Evolutionary conservation across 1,140 invertebrate species (phyloP).

Genomic region (Teleopsis dalmanni): DNA sequence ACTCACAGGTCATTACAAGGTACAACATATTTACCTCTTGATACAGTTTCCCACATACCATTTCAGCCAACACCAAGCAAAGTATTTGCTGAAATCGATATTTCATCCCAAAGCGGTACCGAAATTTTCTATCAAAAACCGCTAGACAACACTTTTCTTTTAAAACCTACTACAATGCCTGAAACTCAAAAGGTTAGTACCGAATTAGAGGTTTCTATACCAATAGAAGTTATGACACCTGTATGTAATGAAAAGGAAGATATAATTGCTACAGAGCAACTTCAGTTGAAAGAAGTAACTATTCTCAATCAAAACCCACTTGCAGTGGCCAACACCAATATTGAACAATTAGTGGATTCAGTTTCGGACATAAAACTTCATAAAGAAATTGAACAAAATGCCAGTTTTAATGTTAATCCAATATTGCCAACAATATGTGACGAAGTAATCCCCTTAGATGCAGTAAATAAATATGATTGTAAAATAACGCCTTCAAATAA

Average conservation of each 20-base stretch:
- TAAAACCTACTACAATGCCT: constrained; percentile 10
- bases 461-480: constrained; percentile 13
- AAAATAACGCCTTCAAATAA: constrained; percentile 1
- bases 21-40: constrained; percentile 15
- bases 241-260: constrained; percentile 22
- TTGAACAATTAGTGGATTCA: constrained; percentile 10
- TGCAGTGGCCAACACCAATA: constrained; percentile 19
- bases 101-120: constrained; percentile 16
- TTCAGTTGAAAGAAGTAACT: constrained; percentile 11
- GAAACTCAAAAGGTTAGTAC: constrained; percentile 5
- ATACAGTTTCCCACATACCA: constrained; percentile 11
- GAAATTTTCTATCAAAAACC: too few relatives aligned
- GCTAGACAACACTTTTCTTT: not conserved
- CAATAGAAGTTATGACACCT: constrained; percentile 18
- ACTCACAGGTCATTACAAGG: constrained; percentile 17
- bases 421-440: constrained; percentile 18
- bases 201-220: constrained; percentile 16
- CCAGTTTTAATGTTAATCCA: constrained; percentile 16
- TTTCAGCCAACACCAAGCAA: constrained; percentile 14
- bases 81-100: constrained; percentile 16
- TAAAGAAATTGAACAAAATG: constrained; percentile 12
- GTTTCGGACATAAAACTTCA: not conserved
- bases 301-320: constrained; percentile 12
- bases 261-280: constrained; percentile 7
- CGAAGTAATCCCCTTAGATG: constrained; percentile 13